Evolutionary conservation across 2,113 vertebrate genomes (phyloP).

Genomic region (Falco punctatus): DNA sequence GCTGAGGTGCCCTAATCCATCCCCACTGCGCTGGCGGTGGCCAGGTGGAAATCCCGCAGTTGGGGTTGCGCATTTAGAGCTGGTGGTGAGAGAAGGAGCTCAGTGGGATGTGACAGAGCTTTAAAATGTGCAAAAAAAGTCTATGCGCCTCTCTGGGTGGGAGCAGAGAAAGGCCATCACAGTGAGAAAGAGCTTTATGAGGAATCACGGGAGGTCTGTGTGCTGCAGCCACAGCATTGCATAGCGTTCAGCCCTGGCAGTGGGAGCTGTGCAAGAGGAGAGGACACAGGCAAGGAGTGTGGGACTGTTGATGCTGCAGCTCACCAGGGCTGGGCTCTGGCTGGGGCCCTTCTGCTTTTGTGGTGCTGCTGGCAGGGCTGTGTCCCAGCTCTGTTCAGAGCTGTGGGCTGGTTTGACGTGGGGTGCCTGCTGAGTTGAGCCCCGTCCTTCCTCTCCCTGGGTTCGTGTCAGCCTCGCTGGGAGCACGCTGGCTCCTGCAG

Average conservation of each 20-base stretch:
- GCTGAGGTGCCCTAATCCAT: slow-evolving; percentile 7
- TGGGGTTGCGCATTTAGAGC: background rate
- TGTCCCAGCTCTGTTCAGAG: background rate
- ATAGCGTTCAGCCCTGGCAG: rapidly evolving
- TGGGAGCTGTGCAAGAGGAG: rapidly evolving
- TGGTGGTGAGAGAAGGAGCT: background rate
- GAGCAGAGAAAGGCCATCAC: background rate
- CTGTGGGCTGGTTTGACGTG: rapidly evolving
- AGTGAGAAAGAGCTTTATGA: background rate
- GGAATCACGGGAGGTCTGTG: background rate
- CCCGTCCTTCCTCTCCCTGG: background rate
- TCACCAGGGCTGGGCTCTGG: background rate
- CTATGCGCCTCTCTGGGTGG: background rate
- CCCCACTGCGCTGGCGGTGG: background rate
- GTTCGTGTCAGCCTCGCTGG: rapidly evolving
- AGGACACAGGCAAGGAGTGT: rapidly evolving
- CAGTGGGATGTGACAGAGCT: slow-evolving; percentile 36
- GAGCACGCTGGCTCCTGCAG: rapidly evolving
- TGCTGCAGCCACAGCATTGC: rapidly evolving
- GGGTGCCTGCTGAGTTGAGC: rapidly evolving
- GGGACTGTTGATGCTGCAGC: rapidly evolving
- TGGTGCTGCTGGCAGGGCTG: background rate
- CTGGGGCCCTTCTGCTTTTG: background rate
- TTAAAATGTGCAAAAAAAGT: background rate
- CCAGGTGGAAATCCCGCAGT: background rate